Conservation (phyloP, 2,113 vertebrate genomes). For the Lipophrys pholis region DNA sequence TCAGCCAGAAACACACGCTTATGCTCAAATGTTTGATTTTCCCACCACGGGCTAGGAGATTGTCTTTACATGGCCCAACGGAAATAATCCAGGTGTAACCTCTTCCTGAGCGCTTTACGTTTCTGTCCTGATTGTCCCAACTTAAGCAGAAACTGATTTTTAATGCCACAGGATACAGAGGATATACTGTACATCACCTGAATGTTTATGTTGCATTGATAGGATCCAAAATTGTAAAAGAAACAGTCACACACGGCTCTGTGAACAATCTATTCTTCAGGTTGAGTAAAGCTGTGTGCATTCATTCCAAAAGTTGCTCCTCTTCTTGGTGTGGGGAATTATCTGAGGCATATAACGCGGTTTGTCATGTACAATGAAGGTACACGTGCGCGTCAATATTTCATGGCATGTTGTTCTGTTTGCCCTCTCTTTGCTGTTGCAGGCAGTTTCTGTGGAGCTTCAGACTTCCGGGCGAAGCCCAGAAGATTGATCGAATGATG, state of each 20-base stretch:
- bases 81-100: no score
- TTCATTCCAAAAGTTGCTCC: not conserved
- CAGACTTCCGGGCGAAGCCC: conserved; percentile 95
- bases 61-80: no score
- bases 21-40: not conserved
- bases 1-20: not conserved
- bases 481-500: conserved; percentile 99
- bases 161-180: no score
- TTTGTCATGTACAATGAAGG: conserved; percentile 19
- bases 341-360: not conserved
- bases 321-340: not conserved
- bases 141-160: no score
- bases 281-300: not conserved
- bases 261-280: not conserved
- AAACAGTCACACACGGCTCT: not conserved
- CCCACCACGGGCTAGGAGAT: no score
- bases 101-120: no score
- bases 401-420: conserved; percentile 3
- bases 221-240: not conserved
- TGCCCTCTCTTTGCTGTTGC: conserved; percentile 36
- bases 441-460: conserved; percentile 99
- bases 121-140: no score
- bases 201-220: no score
- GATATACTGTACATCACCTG: no score
- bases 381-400: conserved; percentile 24